phyloP scores from a whole-genome alignment of 2,888 invertebrate genomes.

The Cheilosia soror region DNA sequence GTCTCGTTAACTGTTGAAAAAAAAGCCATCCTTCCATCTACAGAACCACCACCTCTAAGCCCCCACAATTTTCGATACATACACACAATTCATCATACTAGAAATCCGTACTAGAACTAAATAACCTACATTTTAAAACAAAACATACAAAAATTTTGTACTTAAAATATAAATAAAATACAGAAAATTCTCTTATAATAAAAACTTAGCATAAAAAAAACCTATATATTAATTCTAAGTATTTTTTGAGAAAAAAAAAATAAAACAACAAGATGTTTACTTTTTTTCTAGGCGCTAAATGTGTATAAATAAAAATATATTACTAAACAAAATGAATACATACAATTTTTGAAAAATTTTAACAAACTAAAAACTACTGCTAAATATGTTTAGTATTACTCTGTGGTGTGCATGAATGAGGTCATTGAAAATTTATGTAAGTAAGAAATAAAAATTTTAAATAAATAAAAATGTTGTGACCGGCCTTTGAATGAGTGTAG shows the following conservation, averaged over 20 bases:
- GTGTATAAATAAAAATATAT: slow-evolving; percentile 63
- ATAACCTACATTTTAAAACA: slow-evolving; percentile 28
- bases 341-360: slow-evolving; percentile 52
- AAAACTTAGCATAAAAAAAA: slow-evolving; percentile 37
- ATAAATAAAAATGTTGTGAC: slow-evolving; percentile 59
- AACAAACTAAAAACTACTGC: slow-evolving; percentile 26
- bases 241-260: slow-evolving; percentile 30
- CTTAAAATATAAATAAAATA: slow-evolving; percentile 56
- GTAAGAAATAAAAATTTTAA: slow-evolving; percentile 39
- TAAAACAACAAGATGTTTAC: slow-evolving; percentile 29
- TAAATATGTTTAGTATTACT: slow-evolving; percentile 59
- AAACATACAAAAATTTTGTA: slow-evolving; percentile 62
- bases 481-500: slow-evolving; percentile 73
- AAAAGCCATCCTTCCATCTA: neutral
- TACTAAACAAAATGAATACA: slow-evolving; percentile 22
- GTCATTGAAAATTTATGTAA: slow-evolving; percentile 43
- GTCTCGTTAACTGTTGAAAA: neutral
- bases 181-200: slow-evolving; percentile 32
- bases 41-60: neutral
- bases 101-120: slow-evolving; percentile 58
- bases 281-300: slow-evolving; percentile 71
- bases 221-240: slow-evolving; percentile 51
- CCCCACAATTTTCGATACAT: slow-evolving; percentile 21
- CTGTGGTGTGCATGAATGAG: slow-evolving; percentile 62
- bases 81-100: slow-evolving; percentile 14